phyloP scores from a whole-genome alignment of 2,888 invertebrate species.

The Lissocephala sabroskyi region DNA sequence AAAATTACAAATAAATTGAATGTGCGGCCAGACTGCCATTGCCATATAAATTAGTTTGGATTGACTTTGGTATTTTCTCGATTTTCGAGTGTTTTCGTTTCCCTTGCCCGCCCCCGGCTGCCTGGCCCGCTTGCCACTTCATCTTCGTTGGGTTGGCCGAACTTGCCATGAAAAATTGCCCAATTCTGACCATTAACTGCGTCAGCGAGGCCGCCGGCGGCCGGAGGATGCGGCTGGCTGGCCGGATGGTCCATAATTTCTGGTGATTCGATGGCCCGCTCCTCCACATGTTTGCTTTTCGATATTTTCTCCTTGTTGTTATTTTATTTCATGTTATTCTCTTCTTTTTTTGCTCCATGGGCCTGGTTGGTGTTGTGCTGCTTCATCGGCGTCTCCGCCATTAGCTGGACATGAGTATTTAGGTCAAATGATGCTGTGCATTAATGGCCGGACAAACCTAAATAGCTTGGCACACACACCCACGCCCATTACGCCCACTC shows the following conservation, averaged over 20 bases:
- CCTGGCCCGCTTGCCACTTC: no score
- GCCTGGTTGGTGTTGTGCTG: constrained; percentile 38
- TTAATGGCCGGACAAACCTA: constrained; percentile 48
- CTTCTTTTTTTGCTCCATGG: constrained; percentile 19
- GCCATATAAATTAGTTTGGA: constrained; percentile 41
- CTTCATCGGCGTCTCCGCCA: constrained; percentile 40
- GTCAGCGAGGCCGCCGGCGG: not conserved
- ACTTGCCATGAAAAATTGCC: constrained; percentile 28
- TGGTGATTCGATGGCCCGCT: no score
- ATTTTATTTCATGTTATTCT: constrained; percentile 4
- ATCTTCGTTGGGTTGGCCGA: no score
- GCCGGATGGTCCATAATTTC: no score
- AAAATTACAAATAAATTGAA: constrained; percentile 64
- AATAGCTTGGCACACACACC: constrained; percentile 43
- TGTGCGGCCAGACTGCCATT: constrained; percentile 13
- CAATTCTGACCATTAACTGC: not conserved
- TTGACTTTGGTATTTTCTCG: constrained; percentile 46
- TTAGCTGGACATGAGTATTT: constrained; percentile 45
- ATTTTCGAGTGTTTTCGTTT: constrained; percentile 20
- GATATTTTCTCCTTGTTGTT: no score
- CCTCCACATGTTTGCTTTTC: no score
- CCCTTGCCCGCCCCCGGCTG: no score
- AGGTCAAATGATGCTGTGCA: constrained; percentile 53
- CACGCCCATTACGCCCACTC: constrained; percentile 18
- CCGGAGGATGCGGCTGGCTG: no score